Evolutionary conservation across 2,113 vertebrate genomes (phyloP), one percentile per base, ranked within the genome.

Genomic region (Alethe castanea): DNA sequence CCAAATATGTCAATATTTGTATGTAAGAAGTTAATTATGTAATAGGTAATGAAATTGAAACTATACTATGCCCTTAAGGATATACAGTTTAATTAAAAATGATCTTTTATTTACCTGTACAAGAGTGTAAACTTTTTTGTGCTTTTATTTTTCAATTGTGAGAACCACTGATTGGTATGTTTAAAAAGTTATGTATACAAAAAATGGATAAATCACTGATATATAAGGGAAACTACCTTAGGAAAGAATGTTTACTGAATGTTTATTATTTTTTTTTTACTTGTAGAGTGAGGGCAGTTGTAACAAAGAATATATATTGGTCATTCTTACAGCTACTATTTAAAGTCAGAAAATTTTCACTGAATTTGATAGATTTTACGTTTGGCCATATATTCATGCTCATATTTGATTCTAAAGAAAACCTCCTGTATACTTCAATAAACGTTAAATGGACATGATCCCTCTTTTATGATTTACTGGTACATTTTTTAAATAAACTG

Each of bases 141-240:
- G 98, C 98, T 98, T 98, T 99, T 98, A 99, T 98, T 98, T 99
- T 99, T 99, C 98, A 99, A 98, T 99, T 99, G 99, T 99, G 99
- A 99, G 98, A 99, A 99, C 99, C 99, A 99, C 99, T 99, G 99
- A 99, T 99, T 99, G 99, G 99, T 99, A 98, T 99, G 99, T 99
- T 99, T 98, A 99, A 99, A 98, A 99, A 98, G 99, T 99, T 98
- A 98, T 99, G 99, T 99, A 99, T 99, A 99, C 99, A 99, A 98
- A 97, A 98, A 98, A 99, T 98, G 98, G 98, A 97, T 98, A 99
- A 98, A 98, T 98, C 98, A 99, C 98, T 98, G 98, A 98, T 98
- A 98, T 99, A 99, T 99, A 98, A 99, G 99, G 99, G 99, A 99
- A 98, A 98, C 98, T 98, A 98, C 99, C 98, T 99, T 99, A 99